Conservation (phyloP, 2,113 vertebrate genomes). For the Candoia aspera region DNA sequence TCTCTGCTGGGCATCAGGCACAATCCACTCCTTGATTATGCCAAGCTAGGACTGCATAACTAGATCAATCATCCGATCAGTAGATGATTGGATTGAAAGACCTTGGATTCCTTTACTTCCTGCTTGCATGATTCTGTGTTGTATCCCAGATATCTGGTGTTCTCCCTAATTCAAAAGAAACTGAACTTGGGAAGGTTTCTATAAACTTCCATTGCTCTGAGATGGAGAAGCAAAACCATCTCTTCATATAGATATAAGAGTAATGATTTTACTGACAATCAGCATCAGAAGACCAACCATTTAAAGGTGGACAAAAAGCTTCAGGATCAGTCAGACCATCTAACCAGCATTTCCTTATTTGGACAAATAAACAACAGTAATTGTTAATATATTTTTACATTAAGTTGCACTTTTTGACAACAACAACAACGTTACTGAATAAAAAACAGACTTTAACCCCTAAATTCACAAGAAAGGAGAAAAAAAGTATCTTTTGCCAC, state of each 20-base stretch:
- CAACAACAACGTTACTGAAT: neutral
- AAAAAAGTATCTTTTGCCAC: neutral
- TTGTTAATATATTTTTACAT: neutral
- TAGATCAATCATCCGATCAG: neutral
- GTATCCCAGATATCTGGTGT: neutral
- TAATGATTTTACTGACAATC: neutral
- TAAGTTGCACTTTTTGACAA: neutral
- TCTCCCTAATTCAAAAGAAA: neutral
- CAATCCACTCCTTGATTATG: neutral
- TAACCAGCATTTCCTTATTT: neutral
- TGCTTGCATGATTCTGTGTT: neutral
- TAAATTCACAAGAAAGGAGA: neutral
- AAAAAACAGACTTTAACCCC: neutral
- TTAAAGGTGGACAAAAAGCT: neutral
- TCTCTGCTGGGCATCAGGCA: neutral
- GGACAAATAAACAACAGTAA: neutral
- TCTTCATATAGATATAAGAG: neutral
- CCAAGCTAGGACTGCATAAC: neutral
- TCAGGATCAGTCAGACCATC: neutral
- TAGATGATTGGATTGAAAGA: neutral
- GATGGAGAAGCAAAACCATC: accelerated
- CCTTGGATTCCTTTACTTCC: neutral
- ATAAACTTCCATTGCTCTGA: too few species aligned
- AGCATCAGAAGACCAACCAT: neutral
- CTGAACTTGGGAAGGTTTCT: neutral